Evolutionary conservation across 2,888 invertebrate genomes (phyloP).

Genomic region (Stomorhina lunata): DNA sequence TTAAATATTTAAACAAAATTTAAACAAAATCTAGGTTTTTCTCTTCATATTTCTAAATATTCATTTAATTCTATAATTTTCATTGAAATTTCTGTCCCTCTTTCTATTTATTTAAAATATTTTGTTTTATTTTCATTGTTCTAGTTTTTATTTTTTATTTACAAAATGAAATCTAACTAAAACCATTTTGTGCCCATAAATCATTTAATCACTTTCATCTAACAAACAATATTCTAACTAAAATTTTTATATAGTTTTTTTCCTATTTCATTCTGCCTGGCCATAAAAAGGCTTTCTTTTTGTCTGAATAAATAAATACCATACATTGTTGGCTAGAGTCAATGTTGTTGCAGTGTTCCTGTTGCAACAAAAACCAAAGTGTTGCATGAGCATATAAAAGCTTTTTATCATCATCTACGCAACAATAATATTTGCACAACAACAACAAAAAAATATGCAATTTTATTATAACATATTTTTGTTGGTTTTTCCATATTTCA

Average conservation of each 20-base stretch:
- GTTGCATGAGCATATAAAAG: slow-evolving; percentile 62
- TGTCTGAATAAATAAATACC: not conserved
- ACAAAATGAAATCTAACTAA: slow-evolving; percentile 36
- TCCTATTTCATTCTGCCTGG: no score
- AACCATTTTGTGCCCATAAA: slow-evolving; percentile 60
- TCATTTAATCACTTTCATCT: slow-evolving; percentile 67
- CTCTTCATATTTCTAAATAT: not conserved
- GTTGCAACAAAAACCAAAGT: slow-evolving; percentile 28
- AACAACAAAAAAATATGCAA: slow-evolving; percentile 51
- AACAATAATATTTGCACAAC: slow-evolving; percentile 23
- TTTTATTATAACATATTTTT: slow-evolving; percentile 54
- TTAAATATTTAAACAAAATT: no score
- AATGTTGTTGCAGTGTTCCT: slow-evolving; percentile 42
- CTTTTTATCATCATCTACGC: slow-evolving; percentile 66
- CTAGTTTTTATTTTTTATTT: slow-evolving; percentile 2
- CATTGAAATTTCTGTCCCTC: not conserved
- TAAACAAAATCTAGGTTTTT: not conserved
- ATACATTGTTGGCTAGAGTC: slow-evolving; percentile 7
- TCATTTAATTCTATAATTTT: not conserved
- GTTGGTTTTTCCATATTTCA: slow-evolving; percentile 49
- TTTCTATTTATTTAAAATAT: not conserved
- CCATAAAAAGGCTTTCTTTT: slow-evolving; percentile 28
- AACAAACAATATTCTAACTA: slow-evolving; percentile 49
- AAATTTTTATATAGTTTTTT: no score
- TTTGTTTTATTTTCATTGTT: slow-evolving; percentile 1